Evolutionary conservation across 2,113 vertebrate genomes (phyloP), one percentile per base, ranked within the genome.

Genomic region (Spea bombifrons): DNA sequence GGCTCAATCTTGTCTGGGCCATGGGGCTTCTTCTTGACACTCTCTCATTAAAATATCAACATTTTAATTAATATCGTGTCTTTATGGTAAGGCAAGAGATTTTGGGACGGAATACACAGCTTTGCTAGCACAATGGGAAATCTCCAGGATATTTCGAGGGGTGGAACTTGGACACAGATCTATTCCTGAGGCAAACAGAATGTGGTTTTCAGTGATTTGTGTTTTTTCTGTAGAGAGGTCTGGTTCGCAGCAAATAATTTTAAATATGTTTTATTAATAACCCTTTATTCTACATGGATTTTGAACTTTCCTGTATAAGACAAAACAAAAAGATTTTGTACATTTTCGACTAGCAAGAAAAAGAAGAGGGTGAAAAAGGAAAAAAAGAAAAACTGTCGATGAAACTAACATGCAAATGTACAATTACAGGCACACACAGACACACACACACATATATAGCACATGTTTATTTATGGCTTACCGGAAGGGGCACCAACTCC

Each of bases 51-150:
- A 72, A 80, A 83, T 9, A 77, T 8, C 61, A 80, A 71, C 17
- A 61, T 75, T 2, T 50, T 13, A 46, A 61, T 73, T 81, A 76
- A 30, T 63, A 77, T 77, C 70, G 75, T 77, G 66, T 77, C 75
- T 68, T 70, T 77, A 70, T 6, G 3, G 30, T 52, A 63, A 59
- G 16, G 52, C 43, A 76, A 76, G 12, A 10, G 45, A 70, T 68
- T 68, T 47, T 10, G 50, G 50, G 8, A 30, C 48, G 55, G 44
- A 76, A 59, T 47, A 5, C 9, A 47, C 4, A 30, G 46, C 17
- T 77, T 70, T 49, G 45, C 57, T 70, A 59, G 59, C 6, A 70
- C 43, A 76, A 61, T 49, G 15, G 68, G 55, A 70, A 70, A 49
- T 77, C 75, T 68, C 5, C 8, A 68, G 66, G 59, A 43, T 70